Base-by-base conservation (phyloP, 2,888 invertebrate genomes). In the Ectropis crepuscularia region DNA sequence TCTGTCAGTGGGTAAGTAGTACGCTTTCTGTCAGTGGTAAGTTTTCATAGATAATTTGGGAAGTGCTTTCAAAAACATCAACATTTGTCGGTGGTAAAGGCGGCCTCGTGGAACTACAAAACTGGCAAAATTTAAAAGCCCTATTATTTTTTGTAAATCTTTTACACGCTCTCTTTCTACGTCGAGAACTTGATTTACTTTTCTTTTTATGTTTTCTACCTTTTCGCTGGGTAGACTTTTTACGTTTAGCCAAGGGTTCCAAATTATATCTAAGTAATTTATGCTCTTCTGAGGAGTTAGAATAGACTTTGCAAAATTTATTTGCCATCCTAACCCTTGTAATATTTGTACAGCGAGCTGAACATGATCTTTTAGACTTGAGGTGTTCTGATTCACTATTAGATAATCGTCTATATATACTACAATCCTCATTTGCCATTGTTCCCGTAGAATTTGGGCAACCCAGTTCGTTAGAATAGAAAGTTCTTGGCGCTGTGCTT, bases 1-100 rank as follows among this genome's bases (percentile, higher is more conserved):
- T 47, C 28, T 28, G 47, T 28, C 47, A 47, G 47, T 9, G 47
- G n/a, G n/a, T n/a, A n/a, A n/a, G n/a, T n/a, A n/a, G n/a, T n/a
- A n/a, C n/a, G n/a, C n/a, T n/a, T n/a, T n/a, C n/a, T n/a, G n/a
- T n/a, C n/a, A n/a, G n/a, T n/a, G 28, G 28, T 47, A 47, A 6
- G 47, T 10, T 47, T 28, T 47, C 47, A 8, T 9, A 9, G 47
- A 47, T 9, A 47, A 10, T 9, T 28, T 8, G 16, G 47, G 47
- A 5, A 47, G 47, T 47, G 47, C 8, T 9, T 47, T 47, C 28
- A 47, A 10, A 10, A 47, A 47, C 28, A 47, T 47, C 16, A 47
- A 28, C 9, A 9, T 47, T 47, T 47, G 47, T 8, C 47, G 28
- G 47, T 47, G 28, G 28, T 47, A 5, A 10, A 47, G 47, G 5